phyloP scores from a whole-genome alignment of 2,113 vertebrate genomes.

The Redunca redunca region DNA sequence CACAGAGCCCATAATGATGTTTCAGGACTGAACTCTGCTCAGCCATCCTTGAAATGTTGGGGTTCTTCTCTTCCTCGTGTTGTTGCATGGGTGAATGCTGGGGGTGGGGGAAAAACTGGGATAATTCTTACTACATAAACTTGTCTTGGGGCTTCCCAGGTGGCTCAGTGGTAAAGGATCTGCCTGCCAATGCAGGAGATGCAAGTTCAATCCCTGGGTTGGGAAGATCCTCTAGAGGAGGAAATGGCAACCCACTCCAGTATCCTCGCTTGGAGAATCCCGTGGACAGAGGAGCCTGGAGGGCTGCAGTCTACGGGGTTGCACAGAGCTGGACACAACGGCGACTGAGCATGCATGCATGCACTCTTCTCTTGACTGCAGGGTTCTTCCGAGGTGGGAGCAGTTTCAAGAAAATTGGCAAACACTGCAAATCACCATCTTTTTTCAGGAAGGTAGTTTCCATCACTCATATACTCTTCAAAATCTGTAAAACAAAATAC shows the following conservation, averaged over 20 bases:
- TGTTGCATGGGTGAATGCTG: background rate
- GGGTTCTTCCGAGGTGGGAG: background rate
- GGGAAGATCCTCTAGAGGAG: background rate
- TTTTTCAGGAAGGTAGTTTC: background rate
- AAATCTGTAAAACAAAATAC: background rate
- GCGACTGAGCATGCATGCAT: accelerated
- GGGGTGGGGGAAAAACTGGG: no score
- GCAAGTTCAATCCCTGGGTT: background rate
- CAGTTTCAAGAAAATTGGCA: background rate
- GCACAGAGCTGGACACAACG: background rate
- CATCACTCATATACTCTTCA: background rate
- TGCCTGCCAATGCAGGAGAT: background rate
- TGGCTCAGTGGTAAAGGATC: background rate
- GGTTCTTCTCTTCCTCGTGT: background rate
- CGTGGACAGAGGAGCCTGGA: background rate
- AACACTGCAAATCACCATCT: background rate
- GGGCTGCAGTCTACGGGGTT: background rate
- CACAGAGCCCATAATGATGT: background rate
- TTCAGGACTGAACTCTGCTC: background rate
- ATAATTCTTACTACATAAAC: background rate
- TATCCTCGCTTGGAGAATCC: background rate
- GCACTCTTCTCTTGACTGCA: background rate
- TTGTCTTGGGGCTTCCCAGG: background rate
- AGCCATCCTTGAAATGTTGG: no score
- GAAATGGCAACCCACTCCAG: background rate